Percentiles rank a stretch among this genome's conserved stretches.
Conservation (phyloP, 2,113 vertebrate genomes). For the Trachemys scripta region DNA sequence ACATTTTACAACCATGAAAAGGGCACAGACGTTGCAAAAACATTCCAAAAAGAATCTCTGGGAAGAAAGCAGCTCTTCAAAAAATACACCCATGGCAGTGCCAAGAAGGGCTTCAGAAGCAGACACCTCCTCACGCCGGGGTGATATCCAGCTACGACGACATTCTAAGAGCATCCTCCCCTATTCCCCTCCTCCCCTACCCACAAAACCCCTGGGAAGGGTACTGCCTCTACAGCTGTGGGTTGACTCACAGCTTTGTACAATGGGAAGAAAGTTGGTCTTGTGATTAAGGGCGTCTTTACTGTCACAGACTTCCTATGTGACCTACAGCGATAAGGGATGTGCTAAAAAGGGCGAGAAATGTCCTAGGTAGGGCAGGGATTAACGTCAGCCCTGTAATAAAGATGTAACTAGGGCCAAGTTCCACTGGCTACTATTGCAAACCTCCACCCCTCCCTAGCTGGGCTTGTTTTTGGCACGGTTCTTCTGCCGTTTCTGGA, state of each 20-base stretch:
- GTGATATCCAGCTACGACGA: fast-evolving
- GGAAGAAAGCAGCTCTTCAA: neutral
- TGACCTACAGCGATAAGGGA: neutral
- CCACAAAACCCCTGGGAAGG: neutral
- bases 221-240: neutral
- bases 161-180: neutral
- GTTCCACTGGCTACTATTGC: neutral
- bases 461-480: neutral
- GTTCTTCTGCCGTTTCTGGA: neutral
- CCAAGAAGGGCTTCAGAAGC: neutral
- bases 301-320: neutral
- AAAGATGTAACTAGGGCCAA: neutral
- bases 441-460: neutral
- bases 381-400: neutral
- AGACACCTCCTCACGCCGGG: fast-evolving
- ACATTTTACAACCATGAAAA: neutral
- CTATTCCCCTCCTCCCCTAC: neutral
- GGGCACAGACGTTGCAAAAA: neutral
- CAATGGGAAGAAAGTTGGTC: neutral
- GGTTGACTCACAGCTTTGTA: neutral
- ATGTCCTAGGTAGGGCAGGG: neutral
- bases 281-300: neutral
- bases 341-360: neutral
- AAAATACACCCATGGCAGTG: neutral
- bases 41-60: neutral